A percentile compares a stretch with the other conserved stretches of the same genome.
phyloP scores from a whole-genome alignment of 1,140 invertebrate species.

The Diorhabda sublineata region DNA sequence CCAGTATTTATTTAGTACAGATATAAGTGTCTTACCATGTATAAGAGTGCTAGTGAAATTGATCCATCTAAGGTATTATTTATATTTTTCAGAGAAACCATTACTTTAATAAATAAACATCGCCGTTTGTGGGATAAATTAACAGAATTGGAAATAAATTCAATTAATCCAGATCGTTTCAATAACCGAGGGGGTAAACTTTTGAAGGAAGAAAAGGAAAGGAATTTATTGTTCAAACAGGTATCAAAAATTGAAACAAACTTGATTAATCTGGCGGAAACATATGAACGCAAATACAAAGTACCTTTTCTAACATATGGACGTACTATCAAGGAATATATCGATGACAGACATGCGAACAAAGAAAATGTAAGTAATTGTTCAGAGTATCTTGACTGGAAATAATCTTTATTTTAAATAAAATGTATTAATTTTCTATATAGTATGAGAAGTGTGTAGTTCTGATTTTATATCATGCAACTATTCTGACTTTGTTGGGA shows the following conservation, averaged over 20 bases:
- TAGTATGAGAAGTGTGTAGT: neutral
- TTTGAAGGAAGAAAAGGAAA: slow-evolving; percentile 76
- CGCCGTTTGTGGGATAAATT: slow-evolving; percentile 21
- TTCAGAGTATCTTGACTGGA: slow-evolving; percentile 4
- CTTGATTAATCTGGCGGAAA: slow-evolving; percentile 52
- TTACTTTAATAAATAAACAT: slow-evolving; percentile 55
- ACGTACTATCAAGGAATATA: slow-evolving; percentile 36
- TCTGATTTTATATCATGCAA: neutral
- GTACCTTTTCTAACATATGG: slow-evolving; percentile 57
- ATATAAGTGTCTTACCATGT: no score
- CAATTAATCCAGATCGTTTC: slow-evolving; percentile 72
- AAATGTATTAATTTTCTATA: neutral
- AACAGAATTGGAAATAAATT: slow-evolving; percentile 60
- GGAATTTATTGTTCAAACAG: slow-evolving; percentile 59
- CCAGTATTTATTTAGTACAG: no score
- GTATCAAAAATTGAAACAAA: slow-evolving; percentile 59
- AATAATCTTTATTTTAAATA: slow-evolving; percentile 5
- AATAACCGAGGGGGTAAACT: slow-evolving; percentile 81
- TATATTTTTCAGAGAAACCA: slow-evolving; percentile 51
- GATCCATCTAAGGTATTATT: neutral
- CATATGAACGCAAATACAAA: slow-evolving; percentile 53
- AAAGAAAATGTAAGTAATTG: slow-evolving; percentile 29
- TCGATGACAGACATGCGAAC: slow-evolving; percentile 23
- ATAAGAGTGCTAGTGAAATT: no score
- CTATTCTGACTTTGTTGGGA: no score